Base-by-base conservation (phyloP, 2,113 vertebrate genomes). In the Oryzias javanicus region DNA sequence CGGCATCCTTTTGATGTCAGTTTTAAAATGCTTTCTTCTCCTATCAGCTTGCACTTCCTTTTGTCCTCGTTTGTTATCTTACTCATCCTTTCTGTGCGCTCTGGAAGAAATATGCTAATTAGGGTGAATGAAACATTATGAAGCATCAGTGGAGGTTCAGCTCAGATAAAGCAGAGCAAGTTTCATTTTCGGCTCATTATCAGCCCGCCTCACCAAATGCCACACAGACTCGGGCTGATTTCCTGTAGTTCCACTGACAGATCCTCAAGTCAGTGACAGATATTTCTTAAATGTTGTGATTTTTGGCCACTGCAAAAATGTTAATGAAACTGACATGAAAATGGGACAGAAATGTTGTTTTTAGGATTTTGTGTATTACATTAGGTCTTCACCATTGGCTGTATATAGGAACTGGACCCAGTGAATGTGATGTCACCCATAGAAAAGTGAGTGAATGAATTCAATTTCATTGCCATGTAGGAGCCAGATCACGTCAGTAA, bases 31-130 rank as follows among this genome's bases (percentile, higher is more conserved):
- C 58, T 62, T 81, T 44, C 46, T 61, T 71, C 50, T 53, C 29
- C 14, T 24, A 15, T 56, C 10, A 27, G 10, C 13, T 24, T 67
- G 48, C 54, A 70, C 60, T 35, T 35, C 10, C 35, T 10, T 35
- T 56, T 78, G 59, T 80, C 24, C 49, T 65, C 46, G 55, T 74
- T 45, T 25, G 4, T 70, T 55, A 29, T 81, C 58, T 75, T 62
- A 86, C 60, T 81, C 68, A 84, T 71, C 71, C 67, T 65, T 64
- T 40, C 72, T 74, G 51, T 15, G 40, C 60, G 80, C 79, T 75
- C 74, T 49, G 41, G 67, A 79, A 75, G 74, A 84, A 83, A 79
- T 48, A 80, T 68, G 60, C 44, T 73, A 78, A 86, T 76, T 55
- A 66, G 51, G 52, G 42, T 0, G 22, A 79, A 62, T 19, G 49